Evolutionary conservation across 2,113 vertebrate genomes (phyloP).

Genomic region (Baryphthengus martii): DNA sequence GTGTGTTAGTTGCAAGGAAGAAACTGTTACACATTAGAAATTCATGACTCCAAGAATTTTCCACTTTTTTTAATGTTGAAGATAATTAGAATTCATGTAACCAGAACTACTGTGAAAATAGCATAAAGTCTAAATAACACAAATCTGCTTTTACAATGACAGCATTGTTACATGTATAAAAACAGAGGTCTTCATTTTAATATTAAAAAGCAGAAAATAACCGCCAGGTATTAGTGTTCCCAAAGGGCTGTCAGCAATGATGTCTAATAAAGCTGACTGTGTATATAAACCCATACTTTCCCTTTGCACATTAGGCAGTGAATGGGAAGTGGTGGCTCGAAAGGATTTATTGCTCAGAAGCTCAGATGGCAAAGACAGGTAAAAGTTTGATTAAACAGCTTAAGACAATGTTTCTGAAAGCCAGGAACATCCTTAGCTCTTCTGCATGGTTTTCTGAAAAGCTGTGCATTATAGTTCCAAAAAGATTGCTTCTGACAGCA

Average conservation of each 20-base stretch:
- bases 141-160: not conserved
- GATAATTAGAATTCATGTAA: constrained; percentile 18
- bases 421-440: not conserved
- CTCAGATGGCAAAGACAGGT: not conserved
- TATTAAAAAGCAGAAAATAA: constrained; percentile 11
- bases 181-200: not conserved
- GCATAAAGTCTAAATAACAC: not conserved
- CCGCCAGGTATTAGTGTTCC: not conserved
- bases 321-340: not conserved
- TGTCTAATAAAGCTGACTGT: not conserved
- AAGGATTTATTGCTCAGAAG: not conserved
- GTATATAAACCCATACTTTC: not conserved
- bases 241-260: not conserved
- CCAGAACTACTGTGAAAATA: constrained; percentile 6
- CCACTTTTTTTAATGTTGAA: not conserved
- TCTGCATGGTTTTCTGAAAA: not conserved
- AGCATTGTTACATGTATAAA: not conserved
- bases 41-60: not conserved
- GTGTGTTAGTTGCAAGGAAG: not conserved
- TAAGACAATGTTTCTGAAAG: not conserved
- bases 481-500: constrained; percentile 16
- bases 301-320: not conserved
- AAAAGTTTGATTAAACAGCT: not conserved
- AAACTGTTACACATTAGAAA: not conserved
- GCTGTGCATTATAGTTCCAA: not conserved